A percentile compares a stretch with the other conserved stretches of the same genome.
Conservation (phyloP, 2,888 invertebrate genomes). For the Chymomyza procnemis region DNA sequence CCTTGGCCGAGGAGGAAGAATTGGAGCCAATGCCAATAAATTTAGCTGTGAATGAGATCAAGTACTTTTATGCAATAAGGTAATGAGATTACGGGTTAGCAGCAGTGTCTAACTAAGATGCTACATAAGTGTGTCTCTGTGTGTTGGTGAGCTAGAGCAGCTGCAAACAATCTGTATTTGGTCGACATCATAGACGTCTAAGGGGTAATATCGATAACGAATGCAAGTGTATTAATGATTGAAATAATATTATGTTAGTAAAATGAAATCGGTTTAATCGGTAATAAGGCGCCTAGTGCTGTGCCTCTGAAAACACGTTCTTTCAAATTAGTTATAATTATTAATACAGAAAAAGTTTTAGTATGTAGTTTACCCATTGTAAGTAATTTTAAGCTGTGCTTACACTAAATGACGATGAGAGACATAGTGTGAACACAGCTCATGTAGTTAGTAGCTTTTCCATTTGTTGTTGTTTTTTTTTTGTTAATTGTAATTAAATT, state of each 20-base stretch:
- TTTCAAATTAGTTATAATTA: background rate
- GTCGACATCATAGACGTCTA: background rate
- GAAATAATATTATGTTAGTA: background rate
- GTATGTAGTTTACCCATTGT: background rate
- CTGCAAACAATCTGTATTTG: background rate
- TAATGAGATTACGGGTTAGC: constrained; percentile 65
- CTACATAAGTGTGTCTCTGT: constrained; percentile 3
- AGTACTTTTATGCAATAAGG: constrained; percentile 79
- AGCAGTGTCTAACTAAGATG: constrained; percentile 38
- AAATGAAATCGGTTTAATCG: background rate
- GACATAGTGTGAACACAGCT: background rate
- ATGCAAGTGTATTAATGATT: background rate
- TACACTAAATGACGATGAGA: background rate
- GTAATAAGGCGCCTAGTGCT: background rate
- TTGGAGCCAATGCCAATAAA: constrained; percentile 43
- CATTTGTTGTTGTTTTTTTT: constrained; percentile 13
- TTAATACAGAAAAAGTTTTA: background rate
- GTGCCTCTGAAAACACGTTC: background rate
- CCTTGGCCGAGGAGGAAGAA: constrained; percentile 35
- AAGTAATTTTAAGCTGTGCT: background rate
- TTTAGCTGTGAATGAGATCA: constrained; percentile 75
- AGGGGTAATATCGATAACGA: background rate
- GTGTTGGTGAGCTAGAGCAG: constrained; percentile 3
- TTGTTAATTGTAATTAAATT: background rate
- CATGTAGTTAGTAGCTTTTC: constrained; percentile 14